Base-by-base conservation (phyloP, 1,140 invertebrate species). In the Aphidius gifuensis region DNA sequence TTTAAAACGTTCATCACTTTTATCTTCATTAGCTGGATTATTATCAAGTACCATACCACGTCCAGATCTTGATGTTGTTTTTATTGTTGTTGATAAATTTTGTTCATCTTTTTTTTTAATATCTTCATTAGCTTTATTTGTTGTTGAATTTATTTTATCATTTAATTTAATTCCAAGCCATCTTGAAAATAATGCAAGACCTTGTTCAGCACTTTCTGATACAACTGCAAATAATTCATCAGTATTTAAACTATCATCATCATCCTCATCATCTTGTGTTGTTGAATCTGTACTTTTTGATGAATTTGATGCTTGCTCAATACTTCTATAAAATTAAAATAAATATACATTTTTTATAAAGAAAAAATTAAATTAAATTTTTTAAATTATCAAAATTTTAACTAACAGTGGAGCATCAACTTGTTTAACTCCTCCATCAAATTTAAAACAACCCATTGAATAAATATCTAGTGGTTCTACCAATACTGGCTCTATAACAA, bases 381-480 rank as follows among this genome's bases (percentile, higher is more conserved):
- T 16, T 16, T 16, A 5, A n/a, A 38, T 39, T 11, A 53, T 6
- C 42, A 58, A 21, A 21, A 43, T 44, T 16, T 53, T 42, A 66
- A 75, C 76, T 78, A 68, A 80, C 79, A 68, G 47, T 32, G 72
- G 48, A 42, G 66, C 62, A 64, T 79, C 74, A 48, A 77, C 69
- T 61, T 79, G 77, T 16, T 73, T 71, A 54, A 84, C 82, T 23
- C 75, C 72, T 39, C 79, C 72, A 60, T 81, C 73, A 69, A 84
- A 82, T 64, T 77, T 79, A 72, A 84, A 84, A 66, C 83, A 84
- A 43, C 83, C 83, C 56, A 84, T 76, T 45, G 75, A 74, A 65
- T 83, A 84, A 8, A 77, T 77, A 9, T 79, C 80, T 9, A 77
- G 67, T 53, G 82, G 72, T 16, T 80, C 77, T 65, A 84, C 68